Conservation (phyloP, 1,140 invertebrate species). For the Solenopsis invicta region DNA sequence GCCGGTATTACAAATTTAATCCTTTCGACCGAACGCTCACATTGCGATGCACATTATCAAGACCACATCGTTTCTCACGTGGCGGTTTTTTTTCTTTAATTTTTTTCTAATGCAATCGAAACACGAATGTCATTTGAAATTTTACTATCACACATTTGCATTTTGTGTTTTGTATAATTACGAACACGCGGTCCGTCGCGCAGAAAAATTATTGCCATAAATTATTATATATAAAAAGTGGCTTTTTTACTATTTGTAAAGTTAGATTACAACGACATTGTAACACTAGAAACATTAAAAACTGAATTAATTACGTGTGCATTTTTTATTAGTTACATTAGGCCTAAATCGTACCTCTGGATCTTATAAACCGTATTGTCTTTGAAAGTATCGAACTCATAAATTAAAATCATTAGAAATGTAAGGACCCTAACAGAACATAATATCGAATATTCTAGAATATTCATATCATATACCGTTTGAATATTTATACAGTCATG, state of each 20-base stretch:
- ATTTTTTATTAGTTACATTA: constrained; percentile 6
- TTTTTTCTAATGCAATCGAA: background rate
- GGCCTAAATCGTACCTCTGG: too few species aligned
- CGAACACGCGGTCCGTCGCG: background rate
- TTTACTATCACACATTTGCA: background rate
- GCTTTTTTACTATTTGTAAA: background rate
- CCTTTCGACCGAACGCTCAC: background rate
- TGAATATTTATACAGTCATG: too few species aligned
- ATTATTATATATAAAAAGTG: constrained; percentile 20
- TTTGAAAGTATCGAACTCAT: too few species aligned
- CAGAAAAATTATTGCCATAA: background rate
- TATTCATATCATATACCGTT: too few species aligned
- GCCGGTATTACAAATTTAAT: background rate
- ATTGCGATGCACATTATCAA: background rate
- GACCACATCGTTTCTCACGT: background rate
- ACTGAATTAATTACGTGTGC: background rate
- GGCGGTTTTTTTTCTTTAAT: background rate
- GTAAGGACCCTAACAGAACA: too few species aligned
- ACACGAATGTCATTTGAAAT: background rate
- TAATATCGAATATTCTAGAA: too few species aligned
- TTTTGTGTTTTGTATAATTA: background rate
- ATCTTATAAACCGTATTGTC: too few species aligned
- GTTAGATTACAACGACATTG: background rate
- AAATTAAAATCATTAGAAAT: too few species aligned
- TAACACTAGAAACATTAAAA: background rate